These are phyloP conservation scores for Alosa sapidissima DNA, from an alignment of 2,797 vertebrate genomes.

Conservation along the genomic window DNA sequence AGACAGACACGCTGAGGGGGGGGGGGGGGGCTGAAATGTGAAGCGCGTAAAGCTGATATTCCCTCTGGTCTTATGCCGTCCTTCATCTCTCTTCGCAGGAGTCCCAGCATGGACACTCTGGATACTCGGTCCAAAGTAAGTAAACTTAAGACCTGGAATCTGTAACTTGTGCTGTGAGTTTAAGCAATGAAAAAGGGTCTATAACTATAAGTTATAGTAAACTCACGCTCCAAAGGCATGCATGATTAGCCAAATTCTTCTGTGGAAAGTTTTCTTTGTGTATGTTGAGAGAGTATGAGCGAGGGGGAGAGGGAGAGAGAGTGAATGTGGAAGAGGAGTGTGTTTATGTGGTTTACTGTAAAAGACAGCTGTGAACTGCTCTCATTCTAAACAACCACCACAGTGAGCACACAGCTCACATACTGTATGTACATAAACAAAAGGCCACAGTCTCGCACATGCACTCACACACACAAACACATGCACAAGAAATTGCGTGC, in stretches of 20 bases:
- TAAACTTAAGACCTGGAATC: constrained; percentile 16
- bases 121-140: constrained; percentile 44
- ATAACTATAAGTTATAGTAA: background rate
- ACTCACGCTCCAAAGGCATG: background rate
- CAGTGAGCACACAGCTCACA: background rate
- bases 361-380: constrained; percentile 16
- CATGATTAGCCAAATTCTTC: constrained; percentile 4
- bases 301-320: background rate
- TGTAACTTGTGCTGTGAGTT: background rate
- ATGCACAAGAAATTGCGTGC: background rate
- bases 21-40: background rate
- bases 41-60: background rate
- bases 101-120: constrained; percentile 8
- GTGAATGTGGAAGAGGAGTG: background rate
- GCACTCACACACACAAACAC: background rate
- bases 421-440: constrained; percentile 12
- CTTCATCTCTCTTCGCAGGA: constrained; percentile 33
- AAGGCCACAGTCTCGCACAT: background rate
- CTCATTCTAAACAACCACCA: background rate
- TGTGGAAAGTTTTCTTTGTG: background rate
- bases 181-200: background rate
- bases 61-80: background rate
- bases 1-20: no score
- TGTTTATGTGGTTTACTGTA: constrained; percentile 1
- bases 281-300: background rate